phyloP scores from a whole-genome alignment of 2,797 vertebrate species.

The Darevskia nairensis region DNA sequence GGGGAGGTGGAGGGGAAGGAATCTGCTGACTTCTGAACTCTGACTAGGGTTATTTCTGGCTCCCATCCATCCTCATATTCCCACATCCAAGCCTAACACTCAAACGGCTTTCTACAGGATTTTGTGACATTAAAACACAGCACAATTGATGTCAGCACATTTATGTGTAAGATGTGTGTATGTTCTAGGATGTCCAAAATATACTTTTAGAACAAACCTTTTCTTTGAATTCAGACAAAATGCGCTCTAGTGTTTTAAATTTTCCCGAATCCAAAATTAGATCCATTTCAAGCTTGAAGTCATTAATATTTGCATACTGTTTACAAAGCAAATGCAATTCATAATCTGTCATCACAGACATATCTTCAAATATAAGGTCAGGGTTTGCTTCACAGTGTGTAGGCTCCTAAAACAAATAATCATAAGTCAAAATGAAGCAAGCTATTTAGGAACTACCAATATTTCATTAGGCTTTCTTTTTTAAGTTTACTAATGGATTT shows the following conservation, averaged over 20 bases:
- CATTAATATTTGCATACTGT: conserved; percentile 86
- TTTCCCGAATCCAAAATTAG: conserved; percentile 95
- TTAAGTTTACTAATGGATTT: no score
- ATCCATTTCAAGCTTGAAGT: conserved; percentile 86
- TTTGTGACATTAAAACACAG: not conserved
- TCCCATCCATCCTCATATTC: not conserved
- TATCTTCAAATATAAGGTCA: conserved; percentile 95
- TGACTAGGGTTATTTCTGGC: not conserved
- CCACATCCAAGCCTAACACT: not conserved
- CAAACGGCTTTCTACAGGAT: not conserved
- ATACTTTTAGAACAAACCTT: conserved; percentile 76
- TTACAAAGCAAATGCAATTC: conserved; percentile 93
- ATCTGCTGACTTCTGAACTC: not conserved
- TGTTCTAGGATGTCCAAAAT: not conserved
- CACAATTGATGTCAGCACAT: not conserved
- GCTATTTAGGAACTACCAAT: not conserved
- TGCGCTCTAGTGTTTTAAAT: conserved; percentile 84
- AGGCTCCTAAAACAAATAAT: conserved; percentile 84
- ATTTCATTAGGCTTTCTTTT: not conserved
- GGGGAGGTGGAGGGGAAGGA: not conserved
- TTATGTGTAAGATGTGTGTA: not conserved
- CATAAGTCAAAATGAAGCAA: conserved; percentile 49
- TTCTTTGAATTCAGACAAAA: conserved; percentile 87
- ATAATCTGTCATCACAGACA: conserved; percentile 98
- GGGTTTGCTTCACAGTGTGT: conserved; percentile 91